These are phyloP conservation scores for Diplogasteroides magnus DNA, from an alignment of 1,140 invertebrate species.

Conservation along the genomic window DNA sequence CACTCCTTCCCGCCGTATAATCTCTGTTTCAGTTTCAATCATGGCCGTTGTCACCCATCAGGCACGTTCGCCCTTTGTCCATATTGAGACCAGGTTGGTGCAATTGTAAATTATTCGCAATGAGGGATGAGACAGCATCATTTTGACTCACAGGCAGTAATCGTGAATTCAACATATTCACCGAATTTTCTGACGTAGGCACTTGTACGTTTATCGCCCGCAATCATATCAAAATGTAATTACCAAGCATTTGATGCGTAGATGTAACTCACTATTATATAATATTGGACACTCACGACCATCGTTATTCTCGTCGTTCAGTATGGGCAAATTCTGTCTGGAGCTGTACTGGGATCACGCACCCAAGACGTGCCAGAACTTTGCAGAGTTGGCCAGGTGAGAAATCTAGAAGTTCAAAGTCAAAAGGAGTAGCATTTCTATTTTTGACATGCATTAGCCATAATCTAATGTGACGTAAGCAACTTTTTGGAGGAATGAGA, in stretches of 20 bases:
- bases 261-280: too few relatives aligned
- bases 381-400: slow-evolving; percentile 74
- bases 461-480: too few relatives aligned
- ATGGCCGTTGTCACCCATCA: background rate
- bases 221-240: background rate
- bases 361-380: slow-evolving; percentile 88
- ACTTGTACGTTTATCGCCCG: background rate
- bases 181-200: too few relatives aligned
- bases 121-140: too few relatives aligned
- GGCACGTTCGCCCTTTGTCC: background rate
- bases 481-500: too few relatives aligned
- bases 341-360: slow-evolving; percentile 98
- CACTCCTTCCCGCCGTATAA: background rate
- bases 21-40: background rate
- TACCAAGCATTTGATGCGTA: background rate
- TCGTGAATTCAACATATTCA: too few relatives aligned
- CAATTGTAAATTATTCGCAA: background rate
- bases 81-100: background rate
- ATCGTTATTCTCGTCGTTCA: slow-evolving; percentile 58
- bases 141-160: too few relatives aligned
- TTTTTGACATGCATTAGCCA: too few relatives aligned
- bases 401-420: too few relatives aligned
- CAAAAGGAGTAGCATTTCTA: too few relatives aligned
- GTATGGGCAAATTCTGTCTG: slow-evolving; percentile 83
- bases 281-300: too few relatives aligned